Base-by-base conservation (phyloP, 2,888 invertebrate species). In the Heliconius ismenius region DNA sequence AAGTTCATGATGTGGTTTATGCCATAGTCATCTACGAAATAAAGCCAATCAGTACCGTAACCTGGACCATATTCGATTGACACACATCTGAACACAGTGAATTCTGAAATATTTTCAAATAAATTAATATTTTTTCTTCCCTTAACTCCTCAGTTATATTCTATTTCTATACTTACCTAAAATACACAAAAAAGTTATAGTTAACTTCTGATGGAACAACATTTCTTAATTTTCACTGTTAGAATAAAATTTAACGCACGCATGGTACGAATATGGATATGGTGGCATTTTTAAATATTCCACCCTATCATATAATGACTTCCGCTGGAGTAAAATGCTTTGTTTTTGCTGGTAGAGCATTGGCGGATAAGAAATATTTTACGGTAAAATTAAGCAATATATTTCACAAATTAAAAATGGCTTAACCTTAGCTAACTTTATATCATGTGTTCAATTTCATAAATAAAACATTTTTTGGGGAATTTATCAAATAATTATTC, bases 41-140 rank as follows among this genome's bases (percentile, higher is more conserved):
- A 84, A 74, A 95, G 84, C 92, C 94, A 95, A 60, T 93, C 90
- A 4, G 87, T 86, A 13, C 94, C 95, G 78, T 93, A 94, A 6
- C 84, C 88, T 0, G 87, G 84, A 0, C 86, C 89, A 73, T 86
- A 84, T 60, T 87, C 84, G 84, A 36, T 75, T 75, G 62, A 68
- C 15, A 39, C 36, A 58, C 49, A 73, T 49, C 21, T 74, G 2
- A 74, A 32, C 15, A 36, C 24, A 21, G 68, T 64, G 18, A 18
- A 49, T 43, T 63, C 78, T 73, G 73, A 72, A 73, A 76, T 70
- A 43, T 26, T 74, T 13, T 54, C 10, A 65, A n/a, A 21, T 3
- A 4, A 64, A 64, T 39, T 26, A 26, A 24, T 39, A 67, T 43
- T 24, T 43, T 67, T 3, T 67, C 1, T 36, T 26, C 24, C 11